phyloP scores from a whole-genome alignment of 2,113 vertebrate genomes.

The Onychostoma macrolepis region DNA sequence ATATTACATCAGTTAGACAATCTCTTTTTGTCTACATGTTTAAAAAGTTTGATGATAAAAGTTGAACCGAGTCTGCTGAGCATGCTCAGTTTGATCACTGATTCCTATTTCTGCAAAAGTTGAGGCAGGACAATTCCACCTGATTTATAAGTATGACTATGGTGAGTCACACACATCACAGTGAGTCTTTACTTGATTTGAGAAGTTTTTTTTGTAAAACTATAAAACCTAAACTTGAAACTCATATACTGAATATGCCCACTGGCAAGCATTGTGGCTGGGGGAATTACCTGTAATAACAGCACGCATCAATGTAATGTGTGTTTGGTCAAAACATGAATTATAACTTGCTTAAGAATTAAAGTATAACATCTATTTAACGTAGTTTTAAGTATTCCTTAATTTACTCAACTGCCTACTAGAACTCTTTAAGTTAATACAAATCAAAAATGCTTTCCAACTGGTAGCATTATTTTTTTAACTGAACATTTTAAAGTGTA shows the following conservation, averaged over 20 bases:
- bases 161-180: background rate
- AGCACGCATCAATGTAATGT: background rate
- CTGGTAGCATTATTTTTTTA: background rate
- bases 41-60: too few relatives aligned
- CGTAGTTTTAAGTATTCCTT: background rate
- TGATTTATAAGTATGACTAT: background rate
- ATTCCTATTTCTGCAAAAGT: background rate
- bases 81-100: background rate
- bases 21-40: background rate
- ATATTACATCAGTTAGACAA: background rate
- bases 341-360: background rate
- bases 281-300: background rate
- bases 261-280: background rate
- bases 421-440: background rate
- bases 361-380: background rate
- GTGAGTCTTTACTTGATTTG: background rate
- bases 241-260: background rate
- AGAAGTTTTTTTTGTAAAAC: background rate
- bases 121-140: background rate
- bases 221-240: background rate
- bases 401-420: background rate
- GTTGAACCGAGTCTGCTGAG: too few relatives aligned
- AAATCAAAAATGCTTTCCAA: background rate
- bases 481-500: background rate
- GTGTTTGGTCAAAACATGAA: background rate